Evolutionary conservation across 2,113 vertebrate species (phyloP).

Genomic region (Ardeotis arabs): DNA sequence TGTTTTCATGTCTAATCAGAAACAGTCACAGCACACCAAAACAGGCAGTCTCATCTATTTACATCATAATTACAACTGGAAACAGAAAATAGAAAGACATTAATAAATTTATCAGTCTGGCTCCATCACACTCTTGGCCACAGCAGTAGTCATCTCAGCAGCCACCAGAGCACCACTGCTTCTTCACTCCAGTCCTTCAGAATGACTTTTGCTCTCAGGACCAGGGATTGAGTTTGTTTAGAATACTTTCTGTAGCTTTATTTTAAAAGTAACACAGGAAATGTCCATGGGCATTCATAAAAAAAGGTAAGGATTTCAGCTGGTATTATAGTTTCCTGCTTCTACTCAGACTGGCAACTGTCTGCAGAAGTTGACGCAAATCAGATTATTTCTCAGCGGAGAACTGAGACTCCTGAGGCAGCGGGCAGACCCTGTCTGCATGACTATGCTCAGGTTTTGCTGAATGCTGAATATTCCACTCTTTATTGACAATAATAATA

Average conservation of each 20-base stretch:
- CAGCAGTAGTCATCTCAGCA: neutral
- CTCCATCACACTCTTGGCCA: neutral
- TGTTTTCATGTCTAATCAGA: neutral
- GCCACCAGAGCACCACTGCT: neutral
- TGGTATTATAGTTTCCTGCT: neutral
- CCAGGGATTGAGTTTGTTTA: neutral
- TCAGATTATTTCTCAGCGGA: neutral
- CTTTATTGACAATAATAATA: neutral
- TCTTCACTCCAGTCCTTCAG: neutral
- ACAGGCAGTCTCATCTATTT: neutral
- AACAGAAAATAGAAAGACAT: neutral
- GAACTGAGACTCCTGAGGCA: neutral
- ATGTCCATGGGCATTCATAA: neutral
- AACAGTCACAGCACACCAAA: neutral
- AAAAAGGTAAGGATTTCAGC: neutral
- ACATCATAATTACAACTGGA: neutral
- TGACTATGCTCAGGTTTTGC: neutral
- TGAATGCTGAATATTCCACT: neutral
- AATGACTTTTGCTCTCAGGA: neutral
- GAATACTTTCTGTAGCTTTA: neutral
- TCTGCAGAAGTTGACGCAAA: neutral
- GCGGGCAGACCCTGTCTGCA: accelerated
- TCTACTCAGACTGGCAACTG: neutral
- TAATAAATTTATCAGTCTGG: neutral
- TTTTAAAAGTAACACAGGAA: neutral